Evolutionary conservation across 1,140 invertebrate species (phyloP), one percentile per base, ranked within the genome.

Genomic region (Panagrolaimus sp.): DNA sequence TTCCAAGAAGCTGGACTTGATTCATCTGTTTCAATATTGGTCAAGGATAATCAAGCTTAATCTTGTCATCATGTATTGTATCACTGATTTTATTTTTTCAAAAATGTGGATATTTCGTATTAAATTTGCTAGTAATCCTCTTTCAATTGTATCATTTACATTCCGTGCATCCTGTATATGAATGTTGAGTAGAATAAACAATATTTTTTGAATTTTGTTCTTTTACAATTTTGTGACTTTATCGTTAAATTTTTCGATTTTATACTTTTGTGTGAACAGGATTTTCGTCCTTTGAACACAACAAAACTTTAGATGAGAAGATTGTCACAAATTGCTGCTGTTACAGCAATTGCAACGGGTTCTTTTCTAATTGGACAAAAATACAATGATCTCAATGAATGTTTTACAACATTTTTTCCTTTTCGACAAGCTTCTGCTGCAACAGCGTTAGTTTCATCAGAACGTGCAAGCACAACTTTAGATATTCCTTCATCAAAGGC

Each of bases 31-130:
- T 63, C 69, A 4, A 44, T 76, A 9, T 62, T 76, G n/a, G 68
- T 76, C 14, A 70, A 64, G 3, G 73, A 76, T 38, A 76, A 76
- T 63, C 63, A 78, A 28, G 75, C 75, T 45, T 76, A 76, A 45
- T 12, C 1, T 17, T 21, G 10, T 9, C 6, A 43, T 43, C 28
- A 17, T 2, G 12, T 28, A 17, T 12, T n/a, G 17, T 17, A n/a
- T 5, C 10, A 5, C 21, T 8, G 14, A 28, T 63, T 63, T 24
- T 28, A 63, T n/a, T n/a, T n/a, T n/a, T n/a, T n/a, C n/a, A n/a
- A 38, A 38, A 38, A 38, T 38, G 2, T 38, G 32, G 2, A 38
- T n/a, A n/a, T n/a, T n/a, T 4, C 7, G 32, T 38, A 38, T 38
- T 38, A 38, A 38, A 38, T 38, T 38, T 38, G 32, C 32, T 38